Base-by-base conservation (phyloP, 2,888 invertebrate species). In the Sminthurinus aureus region DNA sequence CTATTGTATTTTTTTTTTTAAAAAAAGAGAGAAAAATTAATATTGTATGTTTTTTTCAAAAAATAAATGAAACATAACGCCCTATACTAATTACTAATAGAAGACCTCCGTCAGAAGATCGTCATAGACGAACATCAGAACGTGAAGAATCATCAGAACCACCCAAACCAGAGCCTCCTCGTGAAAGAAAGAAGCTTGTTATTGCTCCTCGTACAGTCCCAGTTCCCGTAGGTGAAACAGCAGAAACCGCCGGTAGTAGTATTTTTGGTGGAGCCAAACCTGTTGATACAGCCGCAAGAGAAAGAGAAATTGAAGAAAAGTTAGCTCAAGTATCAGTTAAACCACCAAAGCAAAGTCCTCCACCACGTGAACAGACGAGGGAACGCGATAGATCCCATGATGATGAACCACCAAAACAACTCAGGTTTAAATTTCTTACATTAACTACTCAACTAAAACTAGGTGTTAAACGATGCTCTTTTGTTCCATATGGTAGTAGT, bases 261-360 rank as follows among this genome's bases (percentile, higher is more conserved):
- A 97, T 98, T 88, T 98, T 98, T 90, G 98, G 98, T n/a, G 94
- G 93, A 52, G 98, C 98, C 22, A 96, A 95, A 90, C 98, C 98
- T 0, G 98, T 98, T 0, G 97, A 98, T 90, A 98, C 98, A 0
- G 94, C 96, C 80, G 95, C 96, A 75, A 93, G 95, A 89, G 97
- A 98, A 89, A 92, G 96, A 81, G 96, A 97, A 91, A 98, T 98
- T 87, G 98, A 98, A 90, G 96, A 96, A 90, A 94, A 96, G 87
- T 91, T 97, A 79, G 78, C 78, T 78, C 58, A 76, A 38, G n/a
- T 26, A 15, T 13, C 20, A 24, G 51, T 79, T 24, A 79, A 79
- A 66, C 64, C 79, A 50, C 22, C 64, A 24, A 11, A 22, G 20
- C 26, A 69, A 24, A 67, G 18, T 51, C 38, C 69, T 50, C 22